These are phyloP conservation scores for Aspiorhynchus laticeps DNA, from an alignment of 2,113 vertebrate species.

Conservation along the genomic window DNA sequence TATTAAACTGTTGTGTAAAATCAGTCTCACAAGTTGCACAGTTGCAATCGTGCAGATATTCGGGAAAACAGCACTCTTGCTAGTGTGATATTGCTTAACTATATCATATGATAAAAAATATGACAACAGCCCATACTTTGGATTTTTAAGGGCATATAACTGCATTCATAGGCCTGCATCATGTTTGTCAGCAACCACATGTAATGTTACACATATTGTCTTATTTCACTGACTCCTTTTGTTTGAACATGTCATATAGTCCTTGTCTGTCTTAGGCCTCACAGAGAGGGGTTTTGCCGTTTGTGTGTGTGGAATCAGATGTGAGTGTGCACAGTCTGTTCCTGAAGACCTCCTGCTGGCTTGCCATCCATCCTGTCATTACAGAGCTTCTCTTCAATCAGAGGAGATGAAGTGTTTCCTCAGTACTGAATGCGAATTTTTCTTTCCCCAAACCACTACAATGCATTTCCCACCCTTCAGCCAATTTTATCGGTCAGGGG, in stretches of 20 bases:
- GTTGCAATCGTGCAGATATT: too few relatives aligned
- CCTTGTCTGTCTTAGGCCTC: neutral
- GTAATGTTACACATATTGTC: neutral
- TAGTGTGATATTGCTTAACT: too few relatives aligned
- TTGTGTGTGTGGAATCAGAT: neutral
- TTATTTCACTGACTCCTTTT: neutral
- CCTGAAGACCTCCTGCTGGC: slow-evolving; percentile 26
- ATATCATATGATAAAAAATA: too few relatives aligned
- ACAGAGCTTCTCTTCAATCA: slow-evolving; percentile 17
- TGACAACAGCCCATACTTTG: neutral
- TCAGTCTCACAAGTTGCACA: too few relatives aligned
- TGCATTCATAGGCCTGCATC: neutral
- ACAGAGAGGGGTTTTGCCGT: neutral
- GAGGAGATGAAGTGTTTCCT: slow-evolving; percentile 13
- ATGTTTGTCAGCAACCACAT: neutral
- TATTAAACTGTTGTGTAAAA: too few relatives aligned
- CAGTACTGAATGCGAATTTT: neutral
- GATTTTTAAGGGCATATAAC: neutral
- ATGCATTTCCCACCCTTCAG: neutral
- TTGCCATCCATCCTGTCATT: slow-evolving; percentile 36
- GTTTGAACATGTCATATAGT: slow-evolving; percentile 22
- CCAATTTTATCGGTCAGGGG: neutral
- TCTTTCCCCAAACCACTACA: neutral
- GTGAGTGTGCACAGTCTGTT: neutral
- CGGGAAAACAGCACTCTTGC: too few relatives aligned